A percentile compares a stretch with the other conserved stretches of the same genome.
These are phyloP conservation scores for Cephus cinctus DNA, from an alignment of 1,140 invertebrate species.

Conservation along the genomic window DNA sequence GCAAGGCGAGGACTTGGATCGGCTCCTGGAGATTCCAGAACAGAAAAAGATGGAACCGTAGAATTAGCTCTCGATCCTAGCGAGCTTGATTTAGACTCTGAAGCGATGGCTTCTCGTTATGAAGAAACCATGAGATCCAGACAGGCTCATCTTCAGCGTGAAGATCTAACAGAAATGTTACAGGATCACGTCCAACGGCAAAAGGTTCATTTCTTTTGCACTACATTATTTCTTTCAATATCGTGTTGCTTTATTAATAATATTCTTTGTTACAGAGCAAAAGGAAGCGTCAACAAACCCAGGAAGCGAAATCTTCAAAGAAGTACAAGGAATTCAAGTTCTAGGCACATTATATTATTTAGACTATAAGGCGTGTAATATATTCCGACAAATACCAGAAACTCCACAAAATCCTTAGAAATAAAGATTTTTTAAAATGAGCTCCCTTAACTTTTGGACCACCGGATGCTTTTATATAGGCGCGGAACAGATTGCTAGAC, in stretches of 20 bases:
- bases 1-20: conserved; percentile 47
- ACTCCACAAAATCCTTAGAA: too few species aligned
- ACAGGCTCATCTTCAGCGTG: conserved; percentile 82
- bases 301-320: conserved; percentile 86
- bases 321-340: conserved; percentile 99
- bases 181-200: conserved; percentile 96
- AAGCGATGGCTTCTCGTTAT: conserved; percentile 94
- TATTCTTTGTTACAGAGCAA: conserved; percentile 73
- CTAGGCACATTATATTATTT: too few species aligned
- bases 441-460: too few species aligned
- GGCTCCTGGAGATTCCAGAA: conserved; percentile 37
- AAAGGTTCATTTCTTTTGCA: too few species aligned
- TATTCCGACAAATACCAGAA: too few species aligned
- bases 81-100: conserved; percentile 93
- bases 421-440: too few species aligned
- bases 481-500: too few species aligned
- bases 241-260: conserved; percentile 9
- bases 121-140: conserved; percentile 94
- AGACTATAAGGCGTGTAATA: too few species aligned
- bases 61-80: conserved; percentile 96
- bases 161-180: conserved; percentile 98
- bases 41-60: conserved; percentile 70
- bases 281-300: conserved; percentile 85
- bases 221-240: conserved; percentile 8
- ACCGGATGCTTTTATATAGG: too few species aligned